A percentile compares a stretch with the other conserved stretches of the same genome.
Evolutionary conservation across 2,888 invertebrate genomes (phyloP).

Genomic region (Nomada flava): DNA sequence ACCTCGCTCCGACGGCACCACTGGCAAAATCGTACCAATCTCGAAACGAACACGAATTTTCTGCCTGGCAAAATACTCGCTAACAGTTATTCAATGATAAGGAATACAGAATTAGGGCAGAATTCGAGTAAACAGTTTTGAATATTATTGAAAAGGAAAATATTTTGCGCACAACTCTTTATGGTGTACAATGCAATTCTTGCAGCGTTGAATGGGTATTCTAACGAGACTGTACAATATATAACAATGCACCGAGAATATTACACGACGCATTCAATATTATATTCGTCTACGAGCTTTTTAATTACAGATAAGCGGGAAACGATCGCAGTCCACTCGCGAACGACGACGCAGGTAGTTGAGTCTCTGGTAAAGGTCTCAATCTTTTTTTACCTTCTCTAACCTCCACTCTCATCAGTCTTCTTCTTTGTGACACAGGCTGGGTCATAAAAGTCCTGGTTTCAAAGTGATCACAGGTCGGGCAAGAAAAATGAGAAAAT

Average conservation of each 20-base stretch:
- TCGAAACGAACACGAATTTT: constrained; percentile 24
- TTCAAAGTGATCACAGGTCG: constrained; percentile 35
- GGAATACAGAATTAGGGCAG: too few species aligned
- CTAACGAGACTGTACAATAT: constrained; percentile 69
- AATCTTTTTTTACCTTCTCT: constrained; percentile 15
- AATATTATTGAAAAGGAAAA: too few species aligned
- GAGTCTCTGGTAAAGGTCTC: constrained; percentile 1
- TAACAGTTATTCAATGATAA: too few species aligned
- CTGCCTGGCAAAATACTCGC: neutral
- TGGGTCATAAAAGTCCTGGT: constrained; percentile 50
- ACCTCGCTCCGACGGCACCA: constrained; percentile 17
- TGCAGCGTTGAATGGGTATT: constrained; percentile 65
- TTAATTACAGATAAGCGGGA: neutral
- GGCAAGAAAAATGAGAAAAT: constrained; percentile 72
- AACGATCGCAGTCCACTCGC: neutral
- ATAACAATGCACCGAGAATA: neutral
- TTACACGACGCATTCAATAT: neutral
- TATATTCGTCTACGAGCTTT: neutral
- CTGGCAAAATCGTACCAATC: constrained; percentile 29
- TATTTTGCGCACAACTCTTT: too few species aligned
- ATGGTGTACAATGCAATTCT: constrained; percentile 1
- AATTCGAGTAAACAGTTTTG: too few species aligned
- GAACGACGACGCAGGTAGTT: neutral
- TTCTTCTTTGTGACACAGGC: constrained; percentile 24
- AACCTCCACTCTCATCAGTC: constrained; percentile 10